Evolutionary conservation across 2,797 vertebrate species (phyloP).

Genomic region (Anas capensis): DNA sequence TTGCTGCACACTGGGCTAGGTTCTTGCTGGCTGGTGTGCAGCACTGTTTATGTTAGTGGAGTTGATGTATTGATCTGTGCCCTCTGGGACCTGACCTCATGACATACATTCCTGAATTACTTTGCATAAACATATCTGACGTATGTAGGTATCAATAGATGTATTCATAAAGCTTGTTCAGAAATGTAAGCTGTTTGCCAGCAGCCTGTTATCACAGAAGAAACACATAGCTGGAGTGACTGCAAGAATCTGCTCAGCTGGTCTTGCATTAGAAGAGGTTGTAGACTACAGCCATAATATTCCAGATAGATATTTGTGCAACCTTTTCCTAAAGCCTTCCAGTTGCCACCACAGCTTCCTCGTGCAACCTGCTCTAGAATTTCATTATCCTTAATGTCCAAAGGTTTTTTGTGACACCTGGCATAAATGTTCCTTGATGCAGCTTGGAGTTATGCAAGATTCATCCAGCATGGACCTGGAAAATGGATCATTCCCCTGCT

Average conservation of each 20-base stretch:
- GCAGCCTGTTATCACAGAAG: background rate
- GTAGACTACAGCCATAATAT: background rate
- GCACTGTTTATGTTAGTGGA: background rate
- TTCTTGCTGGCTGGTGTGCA: background rate
- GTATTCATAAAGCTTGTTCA: background rate
- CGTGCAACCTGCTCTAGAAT: background rate
- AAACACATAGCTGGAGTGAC: background rate
- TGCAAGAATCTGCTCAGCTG: background rate
- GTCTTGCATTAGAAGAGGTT: background rate
- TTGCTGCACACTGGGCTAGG: rapidly evolving
- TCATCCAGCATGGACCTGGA: background rate
- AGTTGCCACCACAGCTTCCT: background rate
- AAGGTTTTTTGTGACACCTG: background rate
- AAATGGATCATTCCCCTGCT: background rate
- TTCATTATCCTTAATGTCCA: background rate
- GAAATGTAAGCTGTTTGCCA: background rate
- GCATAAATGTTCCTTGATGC: background rate
- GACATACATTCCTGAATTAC: background rate
- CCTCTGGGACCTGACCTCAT: background rate
- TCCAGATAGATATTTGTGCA: background rate
- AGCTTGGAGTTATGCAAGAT: background rate
- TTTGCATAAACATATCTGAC: background rate
- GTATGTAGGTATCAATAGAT: background rate
- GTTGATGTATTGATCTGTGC: background rate
- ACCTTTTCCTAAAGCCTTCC: background rate